These are phyloP conservation scores for Pyrrhia umbra DNA, from an alignment of 2,888 invertebrate genomes.

Conservation along the genomic window DNA sequence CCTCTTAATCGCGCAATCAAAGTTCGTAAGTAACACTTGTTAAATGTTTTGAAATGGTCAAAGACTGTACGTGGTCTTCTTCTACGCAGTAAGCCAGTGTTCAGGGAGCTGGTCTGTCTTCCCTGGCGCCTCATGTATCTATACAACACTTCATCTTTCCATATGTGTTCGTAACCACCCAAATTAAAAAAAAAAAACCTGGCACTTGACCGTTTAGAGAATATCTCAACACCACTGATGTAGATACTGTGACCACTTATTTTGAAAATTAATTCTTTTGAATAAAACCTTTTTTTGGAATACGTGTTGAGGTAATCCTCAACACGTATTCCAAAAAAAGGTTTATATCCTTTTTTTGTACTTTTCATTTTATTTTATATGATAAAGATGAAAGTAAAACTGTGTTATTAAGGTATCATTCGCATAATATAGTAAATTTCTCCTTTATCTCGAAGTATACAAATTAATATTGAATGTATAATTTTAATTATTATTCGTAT, in stretches of 20 bases:
- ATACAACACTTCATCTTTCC: conserved; percentile 77
- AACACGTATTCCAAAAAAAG: too few relatives aligned
- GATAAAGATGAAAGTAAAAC: too few relatives aligned
- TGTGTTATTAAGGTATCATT: too few relatives aligned
- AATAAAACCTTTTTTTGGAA: background rate
- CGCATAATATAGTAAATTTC: too few relatives aligned
- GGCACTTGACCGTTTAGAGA: conserved; percentile 86
- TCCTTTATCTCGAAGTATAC: too few relatives aligned
- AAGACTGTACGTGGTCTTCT: conserved; percentile 72
- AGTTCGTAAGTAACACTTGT: conserved; percentile 47
- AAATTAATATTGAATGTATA: too few relatives aligned
- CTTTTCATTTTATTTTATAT: too few relatives aligned
- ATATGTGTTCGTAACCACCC: conserved; percentile 79
- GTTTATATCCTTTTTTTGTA: too few relatives aligned
- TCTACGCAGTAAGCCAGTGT: conserved; percentile 84
- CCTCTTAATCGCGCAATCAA: conserved; percentile 74
- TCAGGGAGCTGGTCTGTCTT: conserved; percentile 77
- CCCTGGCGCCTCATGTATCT: conserved; percentile 73
- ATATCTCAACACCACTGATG: conserved; percentile 85
- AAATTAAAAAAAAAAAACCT: conserved; percentile 79
- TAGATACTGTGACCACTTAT: conserved; percentile 82
- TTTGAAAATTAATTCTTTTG: conserved; percentile 28
- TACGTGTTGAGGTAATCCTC: too few relatives aligned
- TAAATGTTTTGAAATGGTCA: conserved; percentile 17
- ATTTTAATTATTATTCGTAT: too few relatives aligned